Base-by-base conservation (phyloP, 2,888 invertebrate genomes). In the Saturnia japonica region DNA sequence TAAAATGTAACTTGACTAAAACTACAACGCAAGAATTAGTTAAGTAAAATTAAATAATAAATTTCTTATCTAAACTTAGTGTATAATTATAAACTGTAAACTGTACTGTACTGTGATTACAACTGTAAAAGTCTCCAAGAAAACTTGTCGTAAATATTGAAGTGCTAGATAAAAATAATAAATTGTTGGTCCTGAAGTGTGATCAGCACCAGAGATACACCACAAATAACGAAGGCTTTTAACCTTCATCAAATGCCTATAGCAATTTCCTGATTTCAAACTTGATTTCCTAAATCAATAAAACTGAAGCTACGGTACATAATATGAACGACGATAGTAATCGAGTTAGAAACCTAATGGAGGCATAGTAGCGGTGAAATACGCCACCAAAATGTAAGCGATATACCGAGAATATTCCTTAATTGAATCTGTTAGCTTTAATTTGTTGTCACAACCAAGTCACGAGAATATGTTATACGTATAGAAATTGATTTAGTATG, bases 371-470 rank as follows among this genome's bases (percentile, higher is more conserved):
- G 43, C 40, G 68, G 34, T 25, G 9, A 62, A 71, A 42, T 51
- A 74, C 47, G 62, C 71, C 28, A 72, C 71, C 71, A 77, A 74
- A 72, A 69, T 70, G 71, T 76, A 76, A 69, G 70, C 72, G 70
- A 66, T 68, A 72, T 66, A 69, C 69, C 68, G 72, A 34, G 68
- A 74, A 72, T 72, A 70, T 25, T 76, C 73, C 70, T 73, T 77
- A 76, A 75, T 75, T 64, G 47, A 75, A 74, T 77, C 77, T 68
- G 71, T 60, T 68, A 71, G 72, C 51, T 71, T 66, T 68, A 47
- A 62, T 75, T 71, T 73, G 73, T 67, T 70, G 64, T 70, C 43
- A 60, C 40, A 54, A 51, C 73, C 71, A 43, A 71, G 71, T 74
- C 71, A 66, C 68, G 57, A 47, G 54, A 40, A 51, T 60, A 14